Percentiles rank a stretch among this genome's conserved stretches.
phyloP scores from a whole-genome alignment of 2,113 vertebrate species.

The Romanogobio albipinnatus region DNA sequence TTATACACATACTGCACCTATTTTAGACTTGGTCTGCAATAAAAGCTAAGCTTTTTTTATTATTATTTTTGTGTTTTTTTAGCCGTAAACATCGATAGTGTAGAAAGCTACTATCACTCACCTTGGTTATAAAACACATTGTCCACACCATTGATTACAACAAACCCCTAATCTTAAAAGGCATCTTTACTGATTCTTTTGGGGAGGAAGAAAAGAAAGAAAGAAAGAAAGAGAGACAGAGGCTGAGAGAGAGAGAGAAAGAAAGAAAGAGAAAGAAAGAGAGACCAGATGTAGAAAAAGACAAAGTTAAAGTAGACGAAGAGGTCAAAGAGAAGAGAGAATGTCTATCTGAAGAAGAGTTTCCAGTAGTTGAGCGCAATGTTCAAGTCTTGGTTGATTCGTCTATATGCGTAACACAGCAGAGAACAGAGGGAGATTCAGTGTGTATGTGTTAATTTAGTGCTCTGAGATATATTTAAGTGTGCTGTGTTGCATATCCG shows the following conservation, averaged over 20 bases:
- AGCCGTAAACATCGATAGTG: conserved; percentile 78
- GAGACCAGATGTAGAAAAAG: conserved; percentile 45
- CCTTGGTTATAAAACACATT: conserved; percentile 81
- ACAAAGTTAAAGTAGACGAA: conserved; percentile 43
- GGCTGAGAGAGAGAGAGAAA: not conserved
- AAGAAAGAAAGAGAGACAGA: conserved; percentile 50
- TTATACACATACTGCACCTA: conserved; percentile 74
- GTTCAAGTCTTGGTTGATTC: conserved; percentile 54
- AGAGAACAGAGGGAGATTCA: conserved; percentile 31
- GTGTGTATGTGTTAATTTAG: not conserved
- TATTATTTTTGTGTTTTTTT: conserved; percentile 57
- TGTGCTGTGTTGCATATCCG: conserved; percentile 33
- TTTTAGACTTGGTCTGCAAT: conserved; percentile 70
- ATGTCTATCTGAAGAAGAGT: conserved; percentile 35
- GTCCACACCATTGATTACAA: conserved; percentile 81
- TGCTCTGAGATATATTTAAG: conserved; percentile 41
- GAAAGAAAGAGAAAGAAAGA: conserved; percentile 60
- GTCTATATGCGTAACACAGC: conserved; percentile 46
- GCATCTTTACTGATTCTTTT: conserved; percentile 76
- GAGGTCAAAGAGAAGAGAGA: conserved; percentile 28
- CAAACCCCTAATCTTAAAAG: conserved; percentile 79
- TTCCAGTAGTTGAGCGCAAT: conserved; percentile 39
- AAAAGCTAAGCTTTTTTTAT: conserved; percentile 65
- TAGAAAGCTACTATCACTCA: conserved; percentile 81
- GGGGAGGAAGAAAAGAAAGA: conserved; percentile 65